These are phyloP conservation scores for Erpornis zantholeuca DNA, from an alignment of 2,113 vertebrate species.

Conservation along the genomic window DNA sequence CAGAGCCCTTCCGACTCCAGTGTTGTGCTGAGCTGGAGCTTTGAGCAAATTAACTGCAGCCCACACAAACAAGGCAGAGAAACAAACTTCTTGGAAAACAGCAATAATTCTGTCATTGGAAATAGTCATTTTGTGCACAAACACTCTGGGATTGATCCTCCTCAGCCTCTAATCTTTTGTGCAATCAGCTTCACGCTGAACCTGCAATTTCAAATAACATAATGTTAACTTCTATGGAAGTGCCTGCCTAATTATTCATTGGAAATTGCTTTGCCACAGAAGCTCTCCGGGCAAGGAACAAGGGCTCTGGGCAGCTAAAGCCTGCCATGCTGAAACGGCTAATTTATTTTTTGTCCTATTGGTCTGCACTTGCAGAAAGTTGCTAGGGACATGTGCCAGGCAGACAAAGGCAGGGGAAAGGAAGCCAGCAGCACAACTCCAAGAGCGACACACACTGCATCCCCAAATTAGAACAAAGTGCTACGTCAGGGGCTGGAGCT, in stretches of 20 bases:
- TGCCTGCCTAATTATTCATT: not conserved
- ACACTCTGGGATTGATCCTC: not conserved
- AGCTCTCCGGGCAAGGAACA: not conserved
- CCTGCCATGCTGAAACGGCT: not conserved
- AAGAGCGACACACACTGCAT: not conserved
- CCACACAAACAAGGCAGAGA: not conserved
- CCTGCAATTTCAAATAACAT: not conserved
- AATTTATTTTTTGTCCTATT: slow-evolving; percentile 12
- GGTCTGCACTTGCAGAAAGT: slow-evolving; percentile 27
- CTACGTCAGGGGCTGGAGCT: not conserved
- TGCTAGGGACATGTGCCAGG: not conserved
- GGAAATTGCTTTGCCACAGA: not conserved
- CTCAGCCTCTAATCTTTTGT: not conserved
- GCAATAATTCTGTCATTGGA: not conserved
- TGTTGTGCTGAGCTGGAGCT: not conserved
- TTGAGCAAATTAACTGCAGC: not conserved
- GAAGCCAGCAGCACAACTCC: slow-evolving; percentile 31
- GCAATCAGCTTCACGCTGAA: not conserved
- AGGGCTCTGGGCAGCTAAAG: not conserved
- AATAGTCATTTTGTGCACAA: not conserved
- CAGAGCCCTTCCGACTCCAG: not conserved
- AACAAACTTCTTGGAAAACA: not conserved
- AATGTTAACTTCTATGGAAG: not conserved
- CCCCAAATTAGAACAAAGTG: not conserved
- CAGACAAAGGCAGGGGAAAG: not conserved